Base-by-base conservation (phyloP, 2,888 invertebrate genomes). In the Acanthosepion lycidas region DNA sequence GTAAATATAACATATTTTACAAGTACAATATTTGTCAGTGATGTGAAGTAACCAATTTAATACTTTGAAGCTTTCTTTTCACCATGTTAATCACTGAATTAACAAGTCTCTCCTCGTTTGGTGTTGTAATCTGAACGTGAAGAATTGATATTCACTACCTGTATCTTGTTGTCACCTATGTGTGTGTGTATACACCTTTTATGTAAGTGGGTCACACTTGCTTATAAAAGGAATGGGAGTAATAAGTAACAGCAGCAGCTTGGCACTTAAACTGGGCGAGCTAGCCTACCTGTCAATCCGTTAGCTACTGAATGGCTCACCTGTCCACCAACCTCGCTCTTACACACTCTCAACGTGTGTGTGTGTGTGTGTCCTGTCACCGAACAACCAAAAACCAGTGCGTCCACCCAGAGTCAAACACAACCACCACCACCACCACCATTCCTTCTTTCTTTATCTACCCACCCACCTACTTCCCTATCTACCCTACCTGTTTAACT, bases 201-300 rank as follows among this genome's bases (percentile, higher is more conserved):
- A n/a, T 78, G n/a, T 78, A 78, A 78, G n/a, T 78, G 78, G 78
- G 78, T 78, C 78, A 78, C 78, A 78, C n/a, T 78, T n/a, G 9
- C n/a, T 12, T n/a, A 78, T 78, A 78, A 78, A 78, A n/a, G n/a
- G n/a, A 33, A 33, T 78, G 78, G 78, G 9, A 78, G 78, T 78
- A n/a, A 78, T 78, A 33, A 78, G 33, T 78, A 78, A 15, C 78
- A 78, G 78, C 78, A 78, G 78, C 78, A 78, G 78, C 78, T 12
- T 12, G 78, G n/a, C 78, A 78, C n/a, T 78, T 78, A 5, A 9
- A n/a, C 78, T 78, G n/a, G 15, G 12, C n/a, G 12, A 18, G 15
- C 78, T 78, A 15, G n/a, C n/a, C 15, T 78, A 78, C 78, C 18
- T 78, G 15, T n/a, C 15, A 78, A 78, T 78, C n/a, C 12, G 33